A percentile compares a stretch with the other conserved stretches of the same genome.
These are phyloP conservation scores for Mimas tiliae DNA, from an alignment of 2,888 invertebrate genomes.

Conservation along the genomic window DNA sequence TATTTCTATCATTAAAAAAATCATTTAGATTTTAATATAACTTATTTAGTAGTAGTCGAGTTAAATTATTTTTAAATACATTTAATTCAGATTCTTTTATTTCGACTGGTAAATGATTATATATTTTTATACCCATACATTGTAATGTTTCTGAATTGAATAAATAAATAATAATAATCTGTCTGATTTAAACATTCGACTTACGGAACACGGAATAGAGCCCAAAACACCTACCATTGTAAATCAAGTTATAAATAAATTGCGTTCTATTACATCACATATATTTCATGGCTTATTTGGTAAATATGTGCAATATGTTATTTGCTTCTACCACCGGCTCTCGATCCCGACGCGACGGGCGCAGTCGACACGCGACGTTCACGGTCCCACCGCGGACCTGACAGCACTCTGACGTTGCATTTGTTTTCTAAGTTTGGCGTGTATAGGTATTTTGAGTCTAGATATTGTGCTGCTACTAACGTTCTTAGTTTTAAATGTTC, in stretches of 20 bases:
- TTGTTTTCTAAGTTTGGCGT: constrained; percentile 36
- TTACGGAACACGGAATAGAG: not conserved
- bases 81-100: too few species aligned
- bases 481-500: not conserved
- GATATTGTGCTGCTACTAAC: not conserved
- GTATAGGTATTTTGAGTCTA: constrained; percentile 9
- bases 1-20: too few species aligned
- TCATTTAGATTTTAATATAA: too few species aligned
- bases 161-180: too few species aligned
- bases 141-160: too few species aligned
- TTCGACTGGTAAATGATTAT: too few species aligned
- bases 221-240: not conserved
- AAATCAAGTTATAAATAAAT: constrained; percentile 22
- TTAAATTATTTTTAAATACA: too few species aligned
- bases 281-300: constrained; percentile 76
- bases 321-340: constrained; percentile 59
- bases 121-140: too few species aligned
- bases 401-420: constrained; percentile 41
- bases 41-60: too few species aligned
- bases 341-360: constrained; percentile 36
- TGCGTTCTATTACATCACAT: constrained; percentile 23
- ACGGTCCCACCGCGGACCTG: constrained; percentile 39
- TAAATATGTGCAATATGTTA: constrained; percentile 74
- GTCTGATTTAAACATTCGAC: not conserved
- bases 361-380: constrained; percentile 53